phyloP scores from a whole-genome alignment of 2,113 vertebrate species.

The Bubo blakistoni region DNA sequence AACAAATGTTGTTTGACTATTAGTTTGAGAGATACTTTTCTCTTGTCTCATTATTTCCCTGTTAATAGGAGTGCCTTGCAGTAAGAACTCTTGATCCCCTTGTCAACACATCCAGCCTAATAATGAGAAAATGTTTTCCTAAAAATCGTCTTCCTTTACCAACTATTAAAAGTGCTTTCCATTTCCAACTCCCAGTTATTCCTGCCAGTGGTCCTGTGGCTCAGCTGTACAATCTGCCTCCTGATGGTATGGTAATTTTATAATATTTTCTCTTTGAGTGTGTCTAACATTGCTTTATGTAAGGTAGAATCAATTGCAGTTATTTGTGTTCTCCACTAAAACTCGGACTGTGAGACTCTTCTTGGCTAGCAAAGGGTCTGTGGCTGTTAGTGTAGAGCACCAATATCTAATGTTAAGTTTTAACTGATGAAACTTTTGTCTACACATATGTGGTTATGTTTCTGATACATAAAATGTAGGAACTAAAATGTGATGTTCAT shows the following conservation, averaged over 20 bases:
- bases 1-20: background rate
- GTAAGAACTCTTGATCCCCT: conserved; percentile 94
- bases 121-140: conserved; percentile 99
- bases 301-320: background rate
- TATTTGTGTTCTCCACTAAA: background rate
- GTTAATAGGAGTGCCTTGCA: conserved; percentile 89
- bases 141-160: conserved; percentile 96
- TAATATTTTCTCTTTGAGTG: background rate
- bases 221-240: conserved; percentile 87
- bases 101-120: conserved; percentile 93
- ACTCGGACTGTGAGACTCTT: background rate
- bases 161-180: conserved; percentile 92
- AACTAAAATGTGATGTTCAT: background rate
- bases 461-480: background rate
- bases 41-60: background rate
- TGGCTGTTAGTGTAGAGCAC: background rate
- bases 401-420: background rate
- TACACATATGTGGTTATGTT: background rate
- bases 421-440: background rate
- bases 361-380: background rate
- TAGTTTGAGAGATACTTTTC: background rate
- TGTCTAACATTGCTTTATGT: background rate
- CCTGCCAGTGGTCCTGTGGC: conserved; percentile 87
- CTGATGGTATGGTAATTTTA: conserved; percentile 80
- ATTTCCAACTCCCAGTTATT: conserved; percentile 85